Evolutionary conservation across 2,113 vertebrate genomes (phyloP).

Genomic region (Chaetops frenatus): DNA sequence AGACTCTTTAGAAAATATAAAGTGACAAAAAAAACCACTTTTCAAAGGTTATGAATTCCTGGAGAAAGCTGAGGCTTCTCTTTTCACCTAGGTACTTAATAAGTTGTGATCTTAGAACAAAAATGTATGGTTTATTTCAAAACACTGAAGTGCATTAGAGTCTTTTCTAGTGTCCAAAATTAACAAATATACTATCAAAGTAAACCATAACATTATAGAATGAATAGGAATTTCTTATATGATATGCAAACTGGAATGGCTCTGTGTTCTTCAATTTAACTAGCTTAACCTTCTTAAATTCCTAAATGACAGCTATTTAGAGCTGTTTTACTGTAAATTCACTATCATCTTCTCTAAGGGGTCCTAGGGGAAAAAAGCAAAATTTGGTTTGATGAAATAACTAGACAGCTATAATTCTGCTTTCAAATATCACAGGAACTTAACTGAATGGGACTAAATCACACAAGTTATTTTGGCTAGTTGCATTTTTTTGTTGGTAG

Average conservation of each 20-base stretch:
- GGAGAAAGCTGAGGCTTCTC: neutral
- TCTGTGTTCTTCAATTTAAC: neutral
- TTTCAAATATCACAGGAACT: neutral
- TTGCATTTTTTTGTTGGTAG: neutral
- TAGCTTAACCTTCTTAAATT: neutral
- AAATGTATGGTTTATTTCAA: neutral
- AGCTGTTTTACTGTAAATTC: neutral
- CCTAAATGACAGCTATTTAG: neutral
- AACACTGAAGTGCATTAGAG: neutral
- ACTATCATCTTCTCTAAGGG: neutral
- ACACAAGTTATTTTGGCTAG: neutral
- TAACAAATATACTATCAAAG: neutral
- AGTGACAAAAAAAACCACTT: neutral
- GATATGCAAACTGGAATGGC: neutral
- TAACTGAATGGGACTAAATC: neutral
- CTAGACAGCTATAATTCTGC: neutral
- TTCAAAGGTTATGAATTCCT: neutral
- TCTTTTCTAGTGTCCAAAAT: neutral
- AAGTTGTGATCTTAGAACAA: rapidly evolving
- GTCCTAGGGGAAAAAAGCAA: neutral
- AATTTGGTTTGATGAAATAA: neutral
- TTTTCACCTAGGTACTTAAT: neutral
- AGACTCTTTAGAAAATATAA: neutral
- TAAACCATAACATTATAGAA: neutral
- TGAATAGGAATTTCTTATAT: neutral